phyloP scores from a whole-genome alignment of 2,888 invertebrate species.

The Clunio marinus region DNA sequence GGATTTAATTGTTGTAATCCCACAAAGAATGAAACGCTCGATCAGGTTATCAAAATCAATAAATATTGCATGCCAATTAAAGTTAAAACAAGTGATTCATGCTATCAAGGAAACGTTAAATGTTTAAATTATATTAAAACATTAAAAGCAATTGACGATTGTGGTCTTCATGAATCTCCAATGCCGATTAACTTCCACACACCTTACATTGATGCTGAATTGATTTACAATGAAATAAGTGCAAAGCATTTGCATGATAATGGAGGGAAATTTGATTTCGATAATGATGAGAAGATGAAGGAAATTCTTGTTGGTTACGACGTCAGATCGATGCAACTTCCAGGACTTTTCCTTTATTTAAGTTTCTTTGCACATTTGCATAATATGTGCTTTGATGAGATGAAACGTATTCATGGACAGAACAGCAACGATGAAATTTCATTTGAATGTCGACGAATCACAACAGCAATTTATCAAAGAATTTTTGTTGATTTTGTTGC shows the following conservation, averaged over 20 bases:
- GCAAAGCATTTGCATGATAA: background rate
- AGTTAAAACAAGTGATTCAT: background rate
- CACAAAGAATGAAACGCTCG: background rate
- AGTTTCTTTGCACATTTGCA: background rate
- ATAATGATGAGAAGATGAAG: background rate
- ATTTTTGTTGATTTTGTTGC: background rate
- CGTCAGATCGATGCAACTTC: background rate
- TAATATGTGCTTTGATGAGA: background rate
- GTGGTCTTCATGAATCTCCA: background rate
- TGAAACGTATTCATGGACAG: background rate
- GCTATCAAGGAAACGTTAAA: background rate
- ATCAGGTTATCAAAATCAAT: background rate
- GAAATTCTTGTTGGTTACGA: slow-evolving; percentile 17
- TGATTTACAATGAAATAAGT: slow-evolving; percentile 9
- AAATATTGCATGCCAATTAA: slow-evolving; percentile 26
- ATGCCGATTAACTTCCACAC: slow-evolving; percentile 27
- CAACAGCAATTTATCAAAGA: slow-evolving; percentile 10
- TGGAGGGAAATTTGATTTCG: slow-evolving; percentile 3
- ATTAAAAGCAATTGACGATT: slow-evolving; percentile 4
- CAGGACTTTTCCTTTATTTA: slow-evolving; percentile 20
- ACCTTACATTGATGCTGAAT: slow-evolving; percentile 8
- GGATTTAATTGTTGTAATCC: slow-evolving; percentile 21
- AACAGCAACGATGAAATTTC: background rate
- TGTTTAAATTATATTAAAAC: slow-evolving; percentile 26
- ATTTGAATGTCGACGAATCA: background rate